Percentiles rank a stretch among this genome's conserved stretches.
Conservation (phyloP, 2,888 invertebrate genomes). For the Elmis aenea region DNA sequence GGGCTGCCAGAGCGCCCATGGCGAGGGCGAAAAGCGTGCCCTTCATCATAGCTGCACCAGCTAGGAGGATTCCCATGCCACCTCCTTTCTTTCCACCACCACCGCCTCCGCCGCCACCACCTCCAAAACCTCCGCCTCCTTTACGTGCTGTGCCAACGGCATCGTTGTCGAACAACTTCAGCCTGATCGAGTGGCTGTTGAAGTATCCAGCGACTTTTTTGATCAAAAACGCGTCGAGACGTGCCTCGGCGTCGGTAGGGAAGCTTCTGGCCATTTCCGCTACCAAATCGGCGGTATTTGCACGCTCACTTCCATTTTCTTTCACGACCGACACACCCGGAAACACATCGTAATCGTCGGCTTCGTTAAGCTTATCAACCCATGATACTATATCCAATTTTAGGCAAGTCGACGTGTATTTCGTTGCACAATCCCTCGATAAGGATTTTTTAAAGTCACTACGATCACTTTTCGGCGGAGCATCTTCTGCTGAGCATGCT, state of each 20-base stretch:
- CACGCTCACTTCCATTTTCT: slow-evolving; percentile 50
- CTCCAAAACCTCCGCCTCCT: slow-evolving; percentile 43
- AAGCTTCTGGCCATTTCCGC: slow-evolving; percentile 71
- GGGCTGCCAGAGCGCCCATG: slow-evolving; percentile 65
- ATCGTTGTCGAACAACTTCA: slow-evolving; percentile 61
- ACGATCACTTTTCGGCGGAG: slow-evolving; percentile 27
- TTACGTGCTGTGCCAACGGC: slow-evolving; percentile 53
- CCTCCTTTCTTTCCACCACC: slow-evolving; percentile 49
- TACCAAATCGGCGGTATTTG: slow-evolving; percentile 63
- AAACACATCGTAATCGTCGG: slow-evolving; percentile 62
- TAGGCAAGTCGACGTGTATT: slow-evolving; percentile 68
- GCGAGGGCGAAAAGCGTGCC: slow-evolving; percentile 69
- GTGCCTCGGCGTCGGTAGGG: slow-evolving; percentile 70
- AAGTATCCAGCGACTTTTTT: slow-evolving; percentile 67
- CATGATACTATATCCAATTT: slow-evolving; percentile 74
- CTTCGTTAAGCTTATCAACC: slow-evolving; percentile 67
- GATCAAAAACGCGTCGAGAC: slow-evolving; percentile 69
- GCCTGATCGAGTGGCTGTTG: slow-evolving; percentile 67
- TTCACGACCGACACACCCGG: slow-evolving; percentile 73
- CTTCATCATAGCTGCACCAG: slow-evolving; percentile 56
- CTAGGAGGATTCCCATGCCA: slow-evolving; percentile 48
- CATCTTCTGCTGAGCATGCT: slow-evolving; percentile 12
- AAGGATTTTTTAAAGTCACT: slow-evolving; percentile 41
- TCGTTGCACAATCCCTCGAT: slow-evolving; percentile 52
- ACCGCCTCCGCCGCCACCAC: slow-evolving; percentile 37